These are phyloP conservation scores for Pelecanoides urinatrix DNA, from an alignment of 2,113 vertebrate genomes.

Conservation along the genomic window DNA sequence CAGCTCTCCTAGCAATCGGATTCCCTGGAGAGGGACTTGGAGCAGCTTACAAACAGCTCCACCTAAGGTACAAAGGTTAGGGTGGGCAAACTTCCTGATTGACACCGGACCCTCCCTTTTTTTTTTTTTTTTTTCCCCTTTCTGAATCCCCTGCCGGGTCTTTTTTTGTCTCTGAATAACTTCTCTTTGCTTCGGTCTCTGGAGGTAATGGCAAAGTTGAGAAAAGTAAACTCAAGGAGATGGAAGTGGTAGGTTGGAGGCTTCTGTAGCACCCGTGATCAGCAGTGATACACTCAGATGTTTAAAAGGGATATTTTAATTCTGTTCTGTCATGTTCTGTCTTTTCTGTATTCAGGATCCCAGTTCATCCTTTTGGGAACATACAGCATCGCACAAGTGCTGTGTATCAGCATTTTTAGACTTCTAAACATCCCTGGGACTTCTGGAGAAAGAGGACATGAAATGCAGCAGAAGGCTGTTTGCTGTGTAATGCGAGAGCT, in stretches of 20 bases:
- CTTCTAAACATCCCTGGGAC: neutral
- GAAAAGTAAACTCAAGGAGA: neutral
- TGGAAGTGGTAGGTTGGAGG: neutral
- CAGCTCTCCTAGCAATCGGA: neutral
- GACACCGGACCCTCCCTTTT: neutral
- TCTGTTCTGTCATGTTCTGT: neutral
- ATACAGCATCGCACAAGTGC: neutral
- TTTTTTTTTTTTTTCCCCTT: neutral
- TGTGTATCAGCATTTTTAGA: neutral
- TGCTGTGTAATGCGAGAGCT: neutral
- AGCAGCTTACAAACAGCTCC: slow-evolving; percentile 43
- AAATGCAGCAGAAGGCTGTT: neutral
- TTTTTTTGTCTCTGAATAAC: neutral
- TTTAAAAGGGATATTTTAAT: neutral
- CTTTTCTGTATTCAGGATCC: neutral
- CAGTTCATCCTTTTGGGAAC: neutral
- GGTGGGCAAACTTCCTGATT: slow-evolving; percentile 48
- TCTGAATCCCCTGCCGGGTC: neutral
- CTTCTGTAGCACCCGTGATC: neutral
- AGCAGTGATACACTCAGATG: neutral
- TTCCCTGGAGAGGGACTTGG: slow-evolving; percentile 35
- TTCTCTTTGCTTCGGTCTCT: neutral
- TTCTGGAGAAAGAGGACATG: neutral
- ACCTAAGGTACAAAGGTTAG: slow-evolving; percentile 58
- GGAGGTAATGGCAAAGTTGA: neutral